Conservation (phyloP, 1,140 invertebrate species). For the Aethina tumida region DNA sequence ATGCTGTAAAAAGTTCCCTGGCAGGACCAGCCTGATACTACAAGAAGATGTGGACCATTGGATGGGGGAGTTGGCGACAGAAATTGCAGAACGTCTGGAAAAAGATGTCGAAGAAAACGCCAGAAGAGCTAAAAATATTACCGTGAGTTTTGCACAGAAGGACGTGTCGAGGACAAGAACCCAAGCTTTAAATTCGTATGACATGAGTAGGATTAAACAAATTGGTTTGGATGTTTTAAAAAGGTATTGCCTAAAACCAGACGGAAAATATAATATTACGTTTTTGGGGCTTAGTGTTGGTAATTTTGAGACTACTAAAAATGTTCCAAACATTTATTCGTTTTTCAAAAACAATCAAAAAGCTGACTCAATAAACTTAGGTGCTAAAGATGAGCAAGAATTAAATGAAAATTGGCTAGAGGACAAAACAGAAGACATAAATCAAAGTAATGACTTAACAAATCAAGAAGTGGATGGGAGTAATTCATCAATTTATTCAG, state of each 20-base stretch:
- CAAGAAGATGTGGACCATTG: constrained; percentile 67
- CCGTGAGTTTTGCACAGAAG: constrained; percentile 48
- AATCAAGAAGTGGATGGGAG: constrained; percentile 16
- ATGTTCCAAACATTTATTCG: constrained; percentile 47
- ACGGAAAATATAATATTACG: constrained; percentile 40
- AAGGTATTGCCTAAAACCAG: constrained; percentile 39
- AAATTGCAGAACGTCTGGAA: constrained; percentile 76
- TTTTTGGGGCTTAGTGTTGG: constrained; percentile 66
- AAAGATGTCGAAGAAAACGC: constrained; percentile 67
- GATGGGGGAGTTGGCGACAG: constrained; percentile 67
- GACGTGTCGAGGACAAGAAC: constrained; percentile 50
- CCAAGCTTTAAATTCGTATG: constrained; percentile 43
- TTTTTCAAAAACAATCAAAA: constrained; percentile 41
- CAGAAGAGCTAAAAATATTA: constrained; percentile 55
- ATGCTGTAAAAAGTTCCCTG: constrained; percentile 89
- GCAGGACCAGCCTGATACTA: constrained; percentile 63
- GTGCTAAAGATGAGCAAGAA: neutral
- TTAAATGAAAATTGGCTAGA: constrained; percentile 1
- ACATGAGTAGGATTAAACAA: constrained; percentile 47
- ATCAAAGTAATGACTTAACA: constrained; percentile 3
- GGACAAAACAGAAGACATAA: neutral
- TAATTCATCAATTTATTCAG: constrained; percentile 21
- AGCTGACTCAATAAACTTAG: constrained; percentile 3
- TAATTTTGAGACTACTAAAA: constrained; percentile 62
- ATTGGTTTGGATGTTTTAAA: constrained; percentile 51